These are phyloP conservation scores for Sebastes iracundus DNA, from an alignment of 2,797 vertebrate genomes.

Conservation along the genomic window DNA sequence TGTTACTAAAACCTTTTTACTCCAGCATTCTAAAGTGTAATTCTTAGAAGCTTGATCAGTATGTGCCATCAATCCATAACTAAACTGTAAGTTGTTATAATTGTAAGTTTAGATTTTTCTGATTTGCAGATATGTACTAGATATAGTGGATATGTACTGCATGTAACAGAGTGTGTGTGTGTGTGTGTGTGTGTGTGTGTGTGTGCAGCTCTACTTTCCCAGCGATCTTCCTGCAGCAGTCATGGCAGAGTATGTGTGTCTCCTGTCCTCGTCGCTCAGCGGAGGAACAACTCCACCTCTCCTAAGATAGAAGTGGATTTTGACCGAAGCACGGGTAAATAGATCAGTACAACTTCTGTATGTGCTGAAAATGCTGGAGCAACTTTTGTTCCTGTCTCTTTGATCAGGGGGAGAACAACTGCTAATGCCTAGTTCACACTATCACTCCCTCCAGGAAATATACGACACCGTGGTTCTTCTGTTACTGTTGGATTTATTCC, in stretches of 20 bases:
- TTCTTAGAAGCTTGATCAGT: background rate
- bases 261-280: constrained; percentile 46
- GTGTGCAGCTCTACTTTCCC: constrained; percentile 64
- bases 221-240: constrained; percentile 50
- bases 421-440: no score
- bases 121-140: background rate
- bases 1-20: background rate
- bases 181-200: background rate
- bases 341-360: background rate
- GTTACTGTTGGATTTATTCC: no score
- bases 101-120: background rate
- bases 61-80: background rate
- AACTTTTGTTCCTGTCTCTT: background rate
- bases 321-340: constrained; percentile 76
- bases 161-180: background rate
- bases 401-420: background rate
- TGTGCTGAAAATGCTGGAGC: no score
- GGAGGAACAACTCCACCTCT: constrained; percentile 68
- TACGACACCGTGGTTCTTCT: no score
- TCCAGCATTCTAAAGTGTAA: background rate
- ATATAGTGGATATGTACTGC: background rate
- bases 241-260: constrained; percentile 54
- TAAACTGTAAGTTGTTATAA: background rate
- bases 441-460: no score
- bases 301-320: constrained; percentile 78